A percentile compares a stretch with the other conserved stretches of the same genome.
Evolutionary conservation across 1,140 invertebrate genomes (phyloP).

Genomic region (Drosophila arizonae): DNA sequence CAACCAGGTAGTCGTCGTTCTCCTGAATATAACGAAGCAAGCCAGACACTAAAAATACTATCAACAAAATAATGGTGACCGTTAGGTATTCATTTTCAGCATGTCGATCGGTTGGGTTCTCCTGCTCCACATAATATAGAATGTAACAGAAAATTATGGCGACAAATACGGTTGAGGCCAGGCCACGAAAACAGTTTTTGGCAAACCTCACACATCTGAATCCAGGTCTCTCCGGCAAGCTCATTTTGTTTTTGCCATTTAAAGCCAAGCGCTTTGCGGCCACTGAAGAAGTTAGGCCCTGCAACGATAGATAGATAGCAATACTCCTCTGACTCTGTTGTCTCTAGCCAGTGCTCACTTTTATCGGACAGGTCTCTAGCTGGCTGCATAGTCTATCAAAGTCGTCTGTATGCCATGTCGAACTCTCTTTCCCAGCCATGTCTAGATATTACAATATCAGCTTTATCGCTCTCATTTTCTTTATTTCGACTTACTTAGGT

Average conservation of each 20-base stretch:
- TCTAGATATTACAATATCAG: neutral
- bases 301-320: neutral
- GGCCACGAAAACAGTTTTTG: constrained; percentile 23
- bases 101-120: neutral
- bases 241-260: constrained; percentile 44
- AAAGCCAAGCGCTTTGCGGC: constrained; percentile 18
- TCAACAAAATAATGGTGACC: constrained; percentile 4
- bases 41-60: constrained; percentile 27
- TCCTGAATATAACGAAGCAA: constrained; percentile 16
- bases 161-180: constrained; percentile 14
- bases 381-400: neutral
- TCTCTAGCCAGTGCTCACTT: constrained; percentile 19
- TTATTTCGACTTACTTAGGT: too few species aligned
- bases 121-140: neutral
- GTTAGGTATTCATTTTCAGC: neutral
- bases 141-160: constrained; percentile 12
- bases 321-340: too few species aligned
- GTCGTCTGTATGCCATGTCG: neutral
- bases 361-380: neutral
- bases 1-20: constrained; percentile 23
- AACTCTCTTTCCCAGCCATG: neutral
- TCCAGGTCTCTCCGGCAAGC: neutral
- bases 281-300: constrained; percentile 33
- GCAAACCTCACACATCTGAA: neutral
- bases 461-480: too few species aligned